A percentile compares a stretch with the other conserved stretches of the same genome.
These are phyloP conservation scores for Heterocephalus glaber DNA, from an alignment of 2,113 vertebrate species.

Conservation along the genomic window DNA sequence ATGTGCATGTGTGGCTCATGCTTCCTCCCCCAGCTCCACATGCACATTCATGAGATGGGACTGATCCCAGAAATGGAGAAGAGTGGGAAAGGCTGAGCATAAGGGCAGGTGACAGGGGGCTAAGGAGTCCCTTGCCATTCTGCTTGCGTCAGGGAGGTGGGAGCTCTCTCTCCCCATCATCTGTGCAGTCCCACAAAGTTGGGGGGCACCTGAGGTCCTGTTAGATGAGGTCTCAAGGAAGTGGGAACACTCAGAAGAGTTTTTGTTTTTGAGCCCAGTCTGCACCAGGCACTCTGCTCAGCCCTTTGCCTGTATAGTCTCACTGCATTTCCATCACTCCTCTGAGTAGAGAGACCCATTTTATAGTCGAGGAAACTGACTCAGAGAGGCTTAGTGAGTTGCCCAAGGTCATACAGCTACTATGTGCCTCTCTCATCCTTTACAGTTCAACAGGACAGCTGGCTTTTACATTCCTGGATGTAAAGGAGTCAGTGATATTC, in stretches of 20 bases:
- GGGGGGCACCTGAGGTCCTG: neutral
- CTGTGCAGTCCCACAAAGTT: neutral
- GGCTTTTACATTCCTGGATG: neutral
- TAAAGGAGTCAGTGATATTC: neutral
- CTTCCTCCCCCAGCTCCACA: neutral
- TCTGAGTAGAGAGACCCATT: neutral
- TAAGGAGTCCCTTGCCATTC: neutral
- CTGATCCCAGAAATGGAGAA: neutral
- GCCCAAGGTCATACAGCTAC: neutral
- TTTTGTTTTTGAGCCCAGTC: neutral
- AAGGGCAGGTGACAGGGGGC: neutral
- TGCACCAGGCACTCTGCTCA: neutral
- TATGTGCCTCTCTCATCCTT: neutral
- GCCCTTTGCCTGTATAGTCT: neutral
- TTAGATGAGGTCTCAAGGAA: neutral
- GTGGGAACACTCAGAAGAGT: accelerated
- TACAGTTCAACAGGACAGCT: neutral
- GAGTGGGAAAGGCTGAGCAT: neutral
- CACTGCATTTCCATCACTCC: neutral
- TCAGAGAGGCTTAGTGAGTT: slow-evolving; percentile 1
- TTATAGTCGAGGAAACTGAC: neutral
- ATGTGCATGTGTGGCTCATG: neutral
- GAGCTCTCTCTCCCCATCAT: neutral
- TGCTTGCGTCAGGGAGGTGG: neutral
- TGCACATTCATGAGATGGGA: neutral